phyloP scores from a whole-genome alignment of 2,797 vertebrate genomes.

The Eulemur rubriventer region DNA sequence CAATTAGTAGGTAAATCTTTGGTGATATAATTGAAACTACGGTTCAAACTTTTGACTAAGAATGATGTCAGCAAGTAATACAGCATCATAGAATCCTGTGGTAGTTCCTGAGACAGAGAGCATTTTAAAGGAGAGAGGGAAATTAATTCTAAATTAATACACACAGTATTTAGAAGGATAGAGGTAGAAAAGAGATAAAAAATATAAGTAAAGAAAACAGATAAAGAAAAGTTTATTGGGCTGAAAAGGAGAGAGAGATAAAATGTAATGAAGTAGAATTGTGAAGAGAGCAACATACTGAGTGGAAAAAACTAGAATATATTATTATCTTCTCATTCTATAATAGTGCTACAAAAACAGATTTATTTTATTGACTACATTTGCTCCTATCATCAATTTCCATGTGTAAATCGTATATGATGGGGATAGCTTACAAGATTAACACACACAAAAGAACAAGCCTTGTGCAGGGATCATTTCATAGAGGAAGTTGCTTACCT shows the following conservation, averaged over 20 bases:
- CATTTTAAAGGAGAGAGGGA: neutral
- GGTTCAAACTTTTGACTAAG: slow-evolving; percentile 61
- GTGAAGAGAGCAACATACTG: neutral
- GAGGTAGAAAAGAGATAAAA: slow-evolving; percentile 42
- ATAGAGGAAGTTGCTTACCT: neutral
- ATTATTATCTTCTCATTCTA: neutral
- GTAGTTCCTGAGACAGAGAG: slow-evolving; percentile 20
- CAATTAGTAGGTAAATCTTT: slow-evolving; percentile 74
- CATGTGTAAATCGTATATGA: neutral
- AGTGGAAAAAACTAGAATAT: neutral
- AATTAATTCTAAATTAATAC: slow-evolving; percentile 37
- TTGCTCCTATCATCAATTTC: neutral
- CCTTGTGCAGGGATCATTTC: neutral
- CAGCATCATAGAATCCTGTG: slow-evolving; percentile 28
- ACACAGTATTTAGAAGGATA: neutral
- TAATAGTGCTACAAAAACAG: neutral
- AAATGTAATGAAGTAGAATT: neutral
- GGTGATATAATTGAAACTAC: slow-evolving; percentile 65
- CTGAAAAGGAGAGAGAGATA: neutral
- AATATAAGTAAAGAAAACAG: neutral
- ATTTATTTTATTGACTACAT: neutral
- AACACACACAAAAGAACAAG: neutral
- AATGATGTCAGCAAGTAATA: slow-evolving; percentile 47
- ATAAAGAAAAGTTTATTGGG: slow-evolving; percentile 32
- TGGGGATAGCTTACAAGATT: neutral